phyloP scores from a whole-genome alignment of 2,113 vertebrate species.

The Lathamus discolor region DNA sequence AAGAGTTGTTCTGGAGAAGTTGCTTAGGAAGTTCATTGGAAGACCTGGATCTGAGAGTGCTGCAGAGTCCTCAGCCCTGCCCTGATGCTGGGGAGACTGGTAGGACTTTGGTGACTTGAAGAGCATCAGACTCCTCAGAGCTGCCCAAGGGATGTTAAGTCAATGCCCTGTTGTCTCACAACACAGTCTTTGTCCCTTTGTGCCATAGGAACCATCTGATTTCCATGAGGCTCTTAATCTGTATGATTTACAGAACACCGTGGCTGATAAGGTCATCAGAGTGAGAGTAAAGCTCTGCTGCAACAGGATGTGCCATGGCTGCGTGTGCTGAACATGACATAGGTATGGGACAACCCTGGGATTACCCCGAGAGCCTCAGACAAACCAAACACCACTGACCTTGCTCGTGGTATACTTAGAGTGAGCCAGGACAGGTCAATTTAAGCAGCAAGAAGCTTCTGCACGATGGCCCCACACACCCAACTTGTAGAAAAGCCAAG shows the following conservation, averaged over 20 bases:
- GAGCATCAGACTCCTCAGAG: not conserved
- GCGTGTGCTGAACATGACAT: not conserved
- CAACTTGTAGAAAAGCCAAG: not conserved
- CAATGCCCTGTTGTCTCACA: too few relatives aligned
- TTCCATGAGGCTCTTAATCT: not conserved
- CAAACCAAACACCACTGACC: not conserved
- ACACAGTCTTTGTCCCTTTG: not conserved
- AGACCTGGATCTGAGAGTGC: not conserved
- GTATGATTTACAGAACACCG: fast-evolving
- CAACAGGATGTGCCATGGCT: fast-evolving
- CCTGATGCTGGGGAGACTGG: not conserved
- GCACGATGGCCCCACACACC: fast-evolving
- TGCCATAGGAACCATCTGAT: not conserved
- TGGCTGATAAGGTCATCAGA: not conserved
- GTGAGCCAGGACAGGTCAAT: not conserved
- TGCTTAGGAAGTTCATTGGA: not conserved
- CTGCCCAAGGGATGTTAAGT: not conserved
- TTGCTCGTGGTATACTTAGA: fast-evolving
- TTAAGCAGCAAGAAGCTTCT: not conserved
- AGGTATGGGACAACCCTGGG: not conserved
- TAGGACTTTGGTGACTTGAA: not conserved
- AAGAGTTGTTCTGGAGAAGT: not conserved
- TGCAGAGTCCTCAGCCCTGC: not conserved
- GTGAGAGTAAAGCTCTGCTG: not conserved
- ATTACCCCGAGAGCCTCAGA: not conserved